Evolutionary conservation across 2,888 invertebrate species (phyloP), one percentile per base, ranked within the genome.

Genomic region (Nemapogon koenigi): DNA sequence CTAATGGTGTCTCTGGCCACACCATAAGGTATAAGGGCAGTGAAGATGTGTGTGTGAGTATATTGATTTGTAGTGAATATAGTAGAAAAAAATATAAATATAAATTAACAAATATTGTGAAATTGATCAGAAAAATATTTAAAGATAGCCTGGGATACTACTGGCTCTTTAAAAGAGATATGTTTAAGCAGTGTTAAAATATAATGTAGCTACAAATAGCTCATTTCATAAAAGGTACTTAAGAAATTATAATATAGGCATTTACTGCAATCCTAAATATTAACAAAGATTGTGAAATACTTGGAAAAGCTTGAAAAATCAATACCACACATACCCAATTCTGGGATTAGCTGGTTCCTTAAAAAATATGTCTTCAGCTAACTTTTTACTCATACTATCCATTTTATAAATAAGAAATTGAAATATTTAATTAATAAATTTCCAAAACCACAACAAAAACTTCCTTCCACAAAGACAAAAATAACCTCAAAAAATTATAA

Each of bases 291-390:
- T 13, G 11, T 37, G 43, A 17, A 52, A 7, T 48, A 45, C 62
- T 68, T 16, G 64, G 66, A 37, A 14, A 40, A 40, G 3, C 14
- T 10, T 33, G n/a, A 26, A 36, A 25, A 13, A 16, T n/a, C 6
- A 36, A 14, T 14, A 40, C 16, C 22, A 38, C 37, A 39, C 41
- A 42, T 58, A 84, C 85, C 81, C 79, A 55, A 85, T 81, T 52
- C 84, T 81, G n/a, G 82, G 81, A 48, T 83, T 83, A 7, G 71
- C 81, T 13, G 86, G 81, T 44, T 83, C 82, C 19, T 85, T 76
- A 18, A 88, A 65, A 48, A 87, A 86, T 50, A 83, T 82, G 62
- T 88, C 87, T 46, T 85, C 81, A 33, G 83, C 81, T 41, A 83
- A 61, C 48, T 83, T 78, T 38, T 79, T 73, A 46, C 81, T 81